Evolutionary conservation across 2,888 invertebrate genomes (phyloP), one percentile per base, ranked within the genome.

Genomic region (Hydrotaea cyrtoneurina): DNA sequence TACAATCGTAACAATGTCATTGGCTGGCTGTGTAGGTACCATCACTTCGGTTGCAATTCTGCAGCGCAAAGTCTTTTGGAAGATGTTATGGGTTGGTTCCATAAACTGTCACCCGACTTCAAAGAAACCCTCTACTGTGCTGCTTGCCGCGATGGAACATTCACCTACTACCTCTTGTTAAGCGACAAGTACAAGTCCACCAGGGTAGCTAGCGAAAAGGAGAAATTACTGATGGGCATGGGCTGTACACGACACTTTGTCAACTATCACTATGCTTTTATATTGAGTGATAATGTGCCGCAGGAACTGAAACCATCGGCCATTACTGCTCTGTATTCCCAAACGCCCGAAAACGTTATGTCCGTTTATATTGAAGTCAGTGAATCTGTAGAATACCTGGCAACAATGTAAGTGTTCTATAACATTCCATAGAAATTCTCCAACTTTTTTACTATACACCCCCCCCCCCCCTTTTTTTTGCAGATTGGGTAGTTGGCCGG

Each of bases 11-110:
- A 93, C 79, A 93, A 94, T 83, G 93, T 94, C 50, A 87, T 95
- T 80, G 93, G 93, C 86, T 94, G 94, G 92, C 95, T 95, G 17
- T 97, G 97, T 89, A 93, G 93, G 87, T 93, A 94, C 46, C 95
- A 94, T 0, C 93, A 94, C 64, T 86, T 91, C 0, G 93, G 94
- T 7, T 97, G 96, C 88, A 89, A 94, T 4, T 86, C 88, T 0
- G 92, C 94, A 26, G 92, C 94, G 93, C 94, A 43, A 93, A 93
- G 11, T 95, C 97, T 89, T 95, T 72, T 95, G 96, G 74, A 91
- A 93, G 26, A 94, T 94, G 75, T 95, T 97, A 7, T 31, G 31
- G 31, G 31, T 31, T 31, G 31, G 31, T 31, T 4, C 7, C 31
- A 31, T 31, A 97, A 89, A 94, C 94, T 39, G 96, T 94, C 1